These are phyloP conservation scores for Conus betulinus DNA, from an alignment of 1,140 invertebrate genomes.

Conservation along the genomic window DNA sequence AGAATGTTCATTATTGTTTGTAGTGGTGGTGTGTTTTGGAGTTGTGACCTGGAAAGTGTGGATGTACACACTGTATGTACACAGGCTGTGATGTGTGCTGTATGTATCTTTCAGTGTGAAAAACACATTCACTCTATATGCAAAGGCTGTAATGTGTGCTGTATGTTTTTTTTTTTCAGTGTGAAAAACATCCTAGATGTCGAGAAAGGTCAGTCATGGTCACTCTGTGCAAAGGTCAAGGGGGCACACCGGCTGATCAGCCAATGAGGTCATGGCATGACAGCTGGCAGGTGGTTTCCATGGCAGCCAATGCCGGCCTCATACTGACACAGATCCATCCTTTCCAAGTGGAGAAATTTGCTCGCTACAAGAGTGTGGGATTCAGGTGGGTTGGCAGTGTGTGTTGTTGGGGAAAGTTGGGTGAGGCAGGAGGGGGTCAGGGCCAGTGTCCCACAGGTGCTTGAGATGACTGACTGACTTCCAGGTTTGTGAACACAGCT, in stretches of 20 bases:
- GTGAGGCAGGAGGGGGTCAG: too few relatives aligned
- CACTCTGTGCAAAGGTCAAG: conserved; percentile 81
- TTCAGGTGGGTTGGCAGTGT: conserved; percentile 65
- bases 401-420: too few relatives aligned
- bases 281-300: conserved; percentile 81
- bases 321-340: conserved; percentile 75
- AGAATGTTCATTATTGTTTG: too few relatives aligned
- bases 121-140: background rate
- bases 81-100: background rate
- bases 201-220: conserved; percentile 77
- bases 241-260: conserved; percentile 79
- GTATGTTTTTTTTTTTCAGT: background rate
- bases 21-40: background rate
- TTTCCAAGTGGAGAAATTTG: conserved; percentile 74
- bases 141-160: background rate
- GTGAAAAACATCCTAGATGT: conserved; percentile 61
- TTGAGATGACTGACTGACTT: too few relatives aligned
- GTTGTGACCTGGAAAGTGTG: background rate
- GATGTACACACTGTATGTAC: background rate
- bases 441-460: too few relatives aligned
- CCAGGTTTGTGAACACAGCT: too few relatives aligned
- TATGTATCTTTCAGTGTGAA: background rate
- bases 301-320: conserved; percentile 79
- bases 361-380: conserved; percentile 75
- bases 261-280: conserved; percentile 79